Evolutionary conservation across 2,888 invertebrate genomes (phyloP).

Genomic region (Coenonympha glycerion): DNA sequence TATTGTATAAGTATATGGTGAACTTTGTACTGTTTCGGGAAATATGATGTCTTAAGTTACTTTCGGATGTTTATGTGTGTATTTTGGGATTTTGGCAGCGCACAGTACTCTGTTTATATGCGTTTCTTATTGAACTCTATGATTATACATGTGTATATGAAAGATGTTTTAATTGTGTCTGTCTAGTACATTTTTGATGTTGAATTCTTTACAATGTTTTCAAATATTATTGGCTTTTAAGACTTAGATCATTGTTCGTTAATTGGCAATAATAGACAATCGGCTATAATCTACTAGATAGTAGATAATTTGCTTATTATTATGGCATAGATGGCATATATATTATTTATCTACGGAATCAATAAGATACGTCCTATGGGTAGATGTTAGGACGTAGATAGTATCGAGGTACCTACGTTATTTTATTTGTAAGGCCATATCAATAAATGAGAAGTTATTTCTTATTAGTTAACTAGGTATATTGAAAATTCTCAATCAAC

Average conservation of each 20-base stretch:
- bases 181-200: neutral
- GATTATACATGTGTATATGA: no score
- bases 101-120: constrained; percentile 20
- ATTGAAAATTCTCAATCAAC: no score
- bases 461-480: no score
- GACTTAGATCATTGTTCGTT: neutral
- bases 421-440: no score
- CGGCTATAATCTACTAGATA: neutral
- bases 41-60: constrained; percentile 52
- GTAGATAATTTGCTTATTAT: neutral
- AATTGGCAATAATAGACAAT: neutral
- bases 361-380: no score
- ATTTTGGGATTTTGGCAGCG: constrained; percentile 60
- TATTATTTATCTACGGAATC: no score
- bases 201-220: neutral
- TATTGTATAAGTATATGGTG: constrained; percentile 54
- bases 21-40: constrained; percentile 70
- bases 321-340: no score
- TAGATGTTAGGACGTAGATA: no score
- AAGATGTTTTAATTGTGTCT: neutral
- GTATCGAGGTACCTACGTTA: no score
- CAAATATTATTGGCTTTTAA: constrained; percentile 1
- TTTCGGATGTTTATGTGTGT: constrained; percentile 57
- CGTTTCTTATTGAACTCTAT: neutral
- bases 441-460: no score